Conservation (phyloP, 1,140 invertebrate species). For the Drosophila baimaii region DNA sequence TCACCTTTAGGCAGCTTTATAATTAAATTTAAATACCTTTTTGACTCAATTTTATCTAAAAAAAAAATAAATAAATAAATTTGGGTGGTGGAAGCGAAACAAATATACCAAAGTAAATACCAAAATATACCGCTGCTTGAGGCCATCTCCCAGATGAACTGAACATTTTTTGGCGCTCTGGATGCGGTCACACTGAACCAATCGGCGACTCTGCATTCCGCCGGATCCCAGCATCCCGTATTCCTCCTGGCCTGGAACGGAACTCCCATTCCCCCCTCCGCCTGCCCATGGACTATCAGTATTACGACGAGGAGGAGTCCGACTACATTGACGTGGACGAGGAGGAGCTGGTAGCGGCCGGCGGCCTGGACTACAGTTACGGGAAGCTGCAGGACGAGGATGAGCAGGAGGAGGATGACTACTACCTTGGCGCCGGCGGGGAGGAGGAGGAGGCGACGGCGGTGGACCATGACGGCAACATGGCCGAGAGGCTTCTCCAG, state of each 20-base stretch:
- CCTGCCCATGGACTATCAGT: conserved; percentile 67
- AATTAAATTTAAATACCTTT: no score
- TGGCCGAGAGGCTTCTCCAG: conserved; percentile 13
- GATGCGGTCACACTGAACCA: conserved; percentile 7
- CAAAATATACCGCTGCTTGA: background rate
- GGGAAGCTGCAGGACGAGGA: background rate
- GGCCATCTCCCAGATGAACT: no score
- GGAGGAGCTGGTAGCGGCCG: conserved; percentile 12
- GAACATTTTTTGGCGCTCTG: conserved; percentile 5
- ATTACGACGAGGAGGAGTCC: conserved; percentile 65
- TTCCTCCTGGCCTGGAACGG: conserved; percentile 11
- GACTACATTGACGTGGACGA: conserved; percentile 64
- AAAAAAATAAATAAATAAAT: no score
- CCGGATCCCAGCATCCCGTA: conserved; percentile 9
- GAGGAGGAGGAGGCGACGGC: background rate
- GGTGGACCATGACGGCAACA: background rate
- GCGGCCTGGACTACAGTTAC: conserved; percentile 2
- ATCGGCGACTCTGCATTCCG: background rate
- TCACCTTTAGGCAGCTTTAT: no score
- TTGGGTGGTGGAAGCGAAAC: no score
- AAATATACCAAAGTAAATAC: no score
- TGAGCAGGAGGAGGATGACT: conserved; percentile 8
- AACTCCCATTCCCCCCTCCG: background rate
- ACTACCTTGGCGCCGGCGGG: conserved; percentile 16
- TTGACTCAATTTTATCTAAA: no score